phyloP scores from a whole-genome alignment of 2,888 invertebrate species.

The Caenorhabditis sinica region DNA sequence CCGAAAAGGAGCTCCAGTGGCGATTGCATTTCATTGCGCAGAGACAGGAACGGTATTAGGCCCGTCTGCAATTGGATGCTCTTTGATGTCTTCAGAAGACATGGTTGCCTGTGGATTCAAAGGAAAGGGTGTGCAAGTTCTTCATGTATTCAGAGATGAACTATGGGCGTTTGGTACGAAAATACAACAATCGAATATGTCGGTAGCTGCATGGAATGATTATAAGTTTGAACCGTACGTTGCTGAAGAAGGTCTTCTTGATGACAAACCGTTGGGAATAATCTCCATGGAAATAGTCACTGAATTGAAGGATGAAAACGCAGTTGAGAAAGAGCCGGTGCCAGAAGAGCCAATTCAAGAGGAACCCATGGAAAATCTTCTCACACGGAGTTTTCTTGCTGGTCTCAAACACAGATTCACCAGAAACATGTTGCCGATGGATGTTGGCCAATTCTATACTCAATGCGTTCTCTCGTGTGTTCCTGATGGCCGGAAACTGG shows the following conservation, averaged over 20 bases:
- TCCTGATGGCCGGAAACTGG: conserved; percentile 75
- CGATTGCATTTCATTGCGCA: conserved; percentile 66
- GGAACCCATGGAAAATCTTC: conserved; percentile 62
- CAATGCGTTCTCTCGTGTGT: conserved; percentile 71
- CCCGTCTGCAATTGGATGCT: conserved; percentile 79
- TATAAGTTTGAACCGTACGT: conserved; percentile 15
- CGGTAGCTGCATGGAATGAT: conserved; percentile 53
- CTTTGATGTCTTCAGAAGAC: conserved; percentile 77
- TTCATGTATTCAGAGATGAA: conserved; percentile 77
- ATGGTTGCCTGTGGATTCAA: conserved; percentile 75
- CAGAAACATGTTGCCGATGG: conserved; percentile 74
- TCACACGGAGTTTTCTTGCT: conserved; percentile 77
- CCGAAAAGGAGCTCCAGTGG: conserved; percentile 70
- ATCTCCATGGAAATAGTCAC: background rate
- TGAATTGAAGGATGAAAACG: conserved; percentile 30
- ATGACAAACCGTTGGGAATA: background rate
- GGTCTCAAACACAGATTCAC: conserved; percentile 75
- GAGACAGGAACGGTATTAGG: conserved; percentile 64
- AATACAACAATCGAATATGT: conserved; percentile 57
- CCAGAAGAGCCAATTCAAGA: conserved; percentile 44
- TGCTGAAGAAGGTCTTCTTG: conserved; percentile 2
- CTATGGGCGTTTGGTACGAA: conserved; percentile 79
- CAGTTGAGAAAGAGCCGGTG: conserved; percentile 22
- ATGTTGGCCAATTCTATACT: conserved; percentile 79
- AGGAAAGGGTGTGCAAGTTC: conserved; percentile 78